A percentile compares a stretch with the other conserved stretches of the same genome.
Evolutionary conservation across 2,113 vertebrate species (phyloP).

Genomic region (Brachypteracias leptosomus): DNA sequence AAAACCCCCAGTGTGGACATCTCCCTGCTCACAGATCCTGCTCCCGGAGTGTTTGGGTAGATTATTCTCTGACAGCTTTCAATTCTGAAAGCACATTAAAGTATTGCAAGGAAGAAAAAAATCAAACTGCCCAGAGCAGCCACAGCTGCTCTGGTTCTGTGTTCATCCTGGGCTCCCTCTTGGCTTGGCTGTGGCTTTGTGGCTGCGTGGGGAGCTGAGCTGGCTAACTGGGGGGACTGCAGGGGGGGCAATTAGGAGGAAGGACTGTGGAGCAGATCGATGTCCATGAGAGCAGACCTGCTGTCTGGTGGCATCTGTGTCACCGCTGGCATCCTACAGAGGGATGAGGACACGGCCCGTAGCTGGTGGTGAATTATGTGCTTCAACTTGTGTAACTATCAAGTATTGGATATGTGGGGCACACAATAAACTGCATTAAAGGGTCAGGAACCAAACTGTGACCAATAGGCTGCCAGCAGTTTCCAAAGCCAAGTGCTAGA

Average conservation of each 20-base stretch:
- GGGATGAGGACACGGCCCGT: constrained; percentile 29
- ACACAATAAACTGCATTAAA: background rate
- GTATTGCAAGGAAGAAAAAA: background rate
- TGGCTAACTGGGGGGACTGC: constrained; percentile 72
- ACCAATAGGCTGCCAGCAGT: background rate
- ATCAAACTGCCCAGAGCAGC: background rate
- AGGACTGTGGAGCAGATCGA: constrained; percentile 72
- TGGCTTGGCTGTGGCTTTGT: constrained; percentile 67
- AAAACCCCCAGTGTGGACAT: background rate
- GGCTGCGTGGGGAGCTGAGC: constrained; percentile 66
- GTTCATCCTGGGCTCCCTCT: background rate
- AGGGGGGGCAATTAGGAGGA: constrained; percentile 78
- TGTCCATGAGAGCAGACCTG: constrained; percentile 42
- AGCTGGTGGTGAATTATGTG: constrained; percentile 39
- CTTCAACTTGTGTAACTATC: background rate
- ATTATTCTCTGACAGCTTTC: background rate
- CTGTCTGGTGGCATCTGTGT: constrained; percentile 45
- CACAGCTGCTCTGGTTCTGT: background rate
- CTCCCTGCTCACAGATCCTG: background rate
- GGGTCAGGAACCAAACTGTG: background rate
- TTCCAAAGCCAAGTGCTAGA: background rate
- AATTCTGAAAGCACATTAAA: background rate
- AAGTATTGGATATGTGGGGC: background rate
- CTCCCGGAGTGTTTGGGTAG: background rate
- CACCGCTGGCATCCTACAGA: constrained; percentile 39